Conservation (phyloP, 2,797 vertebrate species). For the Percopsis omiscomaycus region DNA sequence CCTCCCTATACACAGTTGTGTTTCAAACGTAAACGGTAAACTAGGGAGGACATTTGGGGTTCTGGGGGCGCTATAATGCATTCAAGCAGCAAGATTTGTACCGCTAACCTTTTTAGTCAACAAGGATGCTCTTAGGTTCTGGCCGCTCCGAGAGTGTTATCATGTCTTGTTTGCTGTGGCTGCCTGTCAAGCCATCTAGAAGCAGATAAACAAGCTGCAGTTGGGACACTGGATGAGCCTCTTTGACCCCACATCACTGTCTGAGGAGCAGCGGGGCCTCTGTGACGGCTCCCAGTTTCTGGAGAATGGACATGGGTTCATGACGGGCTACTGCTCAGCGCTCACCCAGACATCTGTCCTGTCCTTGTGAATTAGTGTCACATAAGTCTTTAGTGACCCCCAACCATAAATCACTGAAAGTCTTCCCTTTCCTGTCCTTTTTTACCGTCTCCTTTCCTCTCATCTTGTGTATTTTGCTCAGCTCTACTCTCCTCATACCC, state of each 20-base stretch:
- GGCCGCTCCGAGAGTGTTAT: neutral
- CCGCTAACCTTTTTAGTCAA: neutral
- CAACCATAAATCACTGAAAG: conserved; percentile 63
- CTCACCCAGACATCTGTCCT: conserved; percentile 66
- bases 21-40: no score
- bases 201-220: conserved; percentile 5
- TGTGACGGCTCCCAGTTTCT: conserved; percentile 33
- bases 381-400: conserved; percentile 60
- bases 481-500: conserved; percentile 20
- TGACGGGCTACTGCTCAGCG: conserved; percentile 64
- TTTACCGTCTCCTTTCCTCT: conserved; percentile 25
- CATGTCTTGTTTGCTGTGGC: neutral
- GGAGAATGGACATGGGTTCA: conserved; percentile 41
- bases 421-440: conserved; percentile 16
- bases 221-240: neutral
- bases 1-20: no score
- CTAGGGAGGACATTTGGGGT: no score
- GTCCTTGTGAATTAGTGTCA: conserved; percentile 73
- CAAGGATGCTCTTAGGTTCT: neutral
- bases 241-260: conserved; percentile 26
- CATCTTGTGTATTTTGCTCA: conserved; percentile 18
- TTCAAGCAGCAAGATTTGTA: neutral
- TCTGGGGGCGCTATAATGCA: no score
- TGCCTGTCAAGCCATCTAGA: neutral
- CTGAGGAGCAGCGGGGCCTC: conserved; percentile 28